Evolutionary conservation across 2,888 invertebrate species (phyloP), one percentile per base, ranked within the genome.

Genomic region (Dryomyza anilis): DNA sequence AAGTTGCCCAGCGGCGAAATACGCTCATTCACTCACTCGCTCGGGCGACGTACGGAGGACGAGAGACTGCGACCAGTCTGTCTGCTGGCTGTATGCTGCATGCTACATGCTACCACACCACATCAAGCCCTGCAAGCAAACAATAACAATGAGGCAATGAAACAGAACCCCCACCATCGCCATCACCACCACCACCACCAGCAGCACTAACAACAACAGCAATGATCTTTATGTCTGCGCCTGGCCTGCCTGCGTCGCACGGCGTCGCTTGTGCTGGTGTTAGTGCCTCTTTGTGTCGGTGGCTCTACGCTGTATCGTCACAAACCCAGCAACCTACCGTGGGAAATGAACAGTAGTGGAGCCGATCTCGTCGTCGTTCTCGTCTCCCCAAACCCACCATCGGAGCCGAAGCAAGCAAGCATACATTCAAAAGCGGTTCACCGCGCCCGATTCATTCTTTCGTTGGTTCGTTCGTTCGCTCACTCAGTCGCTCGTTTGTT

Each of bases 311-410:
- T 25, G n/a, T 45, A 43, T 45, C 57, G 27, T 57, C 27, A 57
- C 57, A 43, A 30, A 21, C n/a, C n/a, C n/a, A n/a, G n/a, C n/a
- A 52, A n/a, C 73, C 75, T 73, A 81, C 79, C 81, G 81, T 81
- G 81, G 81, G 81, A 81, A 81, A 80, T 81, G 81, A 78, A 81
- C 81, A 81, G 81, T 81, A 81, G 81, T 78, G 70, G 53, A 63
- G 45, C 50, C 57, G 43, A 58, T 21, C 29, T 43, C 21, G n/a
- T n/a, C n/a, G n/a, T n/a, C n/a, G n/a, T n/a, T 43, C 12, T 30
- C 19, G 52, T 29, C 61, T 43, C 33, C 48, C 23, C 50, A 61
- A n/a, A 61, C 53, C 52, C 21, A 67, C 66, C 67, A 66, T 64
- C 63, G 50, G 62, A 69, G 45, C 61, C 43, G 63, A 64, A 65